These are phyloP conservation scores for Australoheros facetus DNA, from an alignment of 2,797 vertebrate genomes.

Conservation along the genomic window DNA sequence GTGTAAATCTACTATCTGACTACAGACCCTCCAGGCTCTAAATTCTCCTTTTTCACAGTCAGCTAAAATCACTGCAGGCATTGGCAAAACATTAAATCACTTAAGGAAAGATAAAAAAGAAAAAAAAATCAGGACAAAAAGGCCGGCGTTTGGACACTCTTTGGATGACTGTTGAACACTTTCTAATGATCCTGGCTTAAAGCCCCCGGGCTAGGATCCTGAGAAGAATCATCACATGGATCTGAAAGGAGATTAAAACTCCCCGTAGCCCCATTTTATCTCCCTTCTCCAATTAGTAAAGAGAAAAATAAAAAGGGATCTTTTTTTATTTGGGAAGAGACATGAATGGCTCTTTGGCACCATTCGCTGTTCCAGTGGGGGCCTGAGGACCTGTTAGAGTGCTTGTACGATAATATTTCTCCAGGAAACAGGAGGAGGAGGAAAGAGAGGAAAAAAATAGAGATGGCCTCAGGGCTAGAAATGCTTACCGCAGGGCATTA, in stretches of 20 bases:
- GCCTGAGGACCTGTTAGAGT: conserved; percentile 73
- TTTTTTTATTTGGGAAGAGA: conserved; percentile 62
- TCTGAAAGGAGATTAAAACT: conserved; percentile 72
- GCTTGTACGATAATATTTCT: conserved; percentile 77
- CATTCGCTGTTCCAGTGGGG: conserved; percentile 29
- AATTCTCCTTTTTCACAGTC: conserved; percentile 15
- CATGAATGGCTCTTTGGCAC: conserved; percentile 75
- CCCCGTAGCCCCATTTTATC: conserved; percentile 63
- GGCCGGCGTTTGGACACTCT: conserved; percentile 34
- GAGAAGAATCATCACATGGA: conserved; percentile 55
- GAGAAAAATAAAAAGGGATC: conserved; percentile 53
- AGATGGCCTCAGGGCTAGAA: conserved; percentile 63
- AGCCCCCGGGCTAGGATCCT: conserved; percentile 50
- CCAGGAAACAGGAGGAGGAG: conserved; percentile 40
- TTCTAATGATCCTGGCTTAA: conserved; percentile 66
- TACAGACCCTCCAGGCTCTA: conserved; percentile 3
- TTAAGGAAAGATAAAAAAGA: conserved; percentile 20
- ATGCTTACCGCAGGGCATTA: conserved; percentile 80
- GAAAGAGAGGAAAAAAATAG: conserved; percentile 12
- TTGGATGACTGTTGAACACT: conserved; percentile 54
- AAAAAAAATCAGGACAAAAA: not conserved
- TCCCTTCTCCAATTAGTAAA: conserved; percentile 71
- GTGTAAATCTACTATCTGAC: conserved; percentile 9
- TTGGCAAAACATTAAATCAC: conserved; percentile 47
- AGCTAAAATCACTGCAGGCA: conserved; percentile 29